Percentiles rank a stretch among this genome's conserved stretches.
Conservation (phyloP, 1,140 invertebrate genomes). For the Tigriopus japonicus region DNA sequence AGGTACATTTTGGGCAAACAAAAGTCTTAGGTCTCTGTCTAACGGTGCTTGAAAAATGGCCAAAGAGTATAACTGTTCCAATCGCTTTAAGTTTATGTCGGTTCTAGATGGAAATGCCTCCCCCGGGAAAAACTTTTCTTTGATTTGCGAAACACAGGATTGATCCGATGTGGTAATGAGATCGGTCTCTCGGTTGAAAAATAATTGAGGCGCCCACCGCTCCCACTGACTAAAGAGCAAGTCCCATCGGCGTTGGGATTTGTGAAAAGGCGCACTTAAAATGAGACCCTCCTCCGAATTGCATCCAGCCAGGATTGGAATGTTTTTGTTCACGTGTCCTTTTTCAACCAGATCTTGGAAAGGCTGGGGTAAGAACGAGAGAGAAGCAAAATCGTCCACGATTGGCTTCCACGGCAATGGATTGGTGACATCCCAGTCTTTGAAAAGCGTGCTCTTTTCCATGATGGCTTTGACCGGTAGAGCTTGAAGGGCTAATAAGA, state of each 20-base stretch:
- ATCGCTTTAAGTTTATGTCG: neutral
- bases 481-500: neutral
- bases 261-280: neutral
- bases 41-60: neutral
- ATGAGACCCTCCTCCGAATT: neutral
- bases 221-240: neutral
- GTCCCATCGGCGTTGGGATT: neutral
- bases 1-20: neutral
- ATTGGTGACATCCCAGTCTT: conserved; percentile 1
- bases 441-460: neutral
- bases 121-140: neutral
- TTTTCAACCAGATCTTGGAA: neutral
- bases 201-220: neutral
- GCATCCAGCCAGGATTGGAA: neutral
- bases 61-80: neutral
- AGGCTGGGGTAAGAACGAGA: neutral
- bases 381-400: neutral
- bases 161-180: neutral
- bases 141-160: neutral
- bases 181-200: neutral
- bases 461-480: neutral
- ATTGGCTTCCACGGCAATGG: neutral
- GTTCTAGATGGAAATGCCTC: neutral
- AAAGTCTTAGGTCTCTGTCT: neutral
- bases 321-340: neutral